These are phyloP conservation scores for Galerucella nymphaeae DNA, from an alignment of 2,888 invertebrate species.

Conservation along the genomic window DNA sequence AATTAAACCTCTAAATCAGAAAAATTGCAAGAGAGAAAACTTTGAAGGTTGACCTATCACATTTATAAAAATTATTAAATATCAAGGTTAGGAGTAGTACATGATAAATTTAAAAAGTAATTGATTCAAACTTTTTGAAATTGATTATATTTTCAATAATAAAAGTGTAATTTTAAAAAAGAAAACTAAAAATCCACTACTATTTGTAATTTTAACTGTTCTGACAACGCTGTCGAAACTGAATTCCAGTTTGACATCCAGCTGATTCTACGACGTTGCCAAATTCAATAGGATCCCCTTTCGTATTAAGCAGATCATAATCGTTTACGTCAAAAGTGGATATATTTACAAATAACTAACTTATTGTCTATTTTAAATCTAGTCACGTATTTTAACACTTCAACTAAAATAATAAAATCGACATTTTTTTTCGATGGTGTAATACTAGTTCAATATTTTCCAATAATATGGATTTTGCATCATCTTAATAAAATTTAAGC, in stretches of 20 bases:
- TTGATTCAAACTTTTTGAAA: too few relatives aligned
- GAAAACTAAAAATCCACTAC: neutral
- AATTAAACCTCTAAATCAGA: too few relatives aligned
- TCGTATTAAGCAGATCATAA: slow-evolving; percentile 18
- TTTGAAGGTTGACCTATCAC: too few relatives aligned
- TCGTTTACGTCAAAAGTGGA: slow-evolving; percentile 19
- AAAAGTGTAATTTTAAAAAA: too few relatives aligned
- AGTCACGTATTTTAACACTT: slow-evolving; percentile 17
- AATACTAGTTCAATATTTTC: slow-evolving; percentile 3
- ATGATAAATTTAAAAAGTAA: too few relatives aligned
- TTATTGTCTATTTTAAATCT: slow-evolving; percentile 27
- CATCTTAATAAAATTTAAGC: slow-evolving; percentile 10
- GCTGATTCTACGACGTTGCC: slow-evolving; percentile 36
- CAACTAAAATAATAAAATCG: neutral
- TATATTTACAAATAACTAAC: slow-evolving; percentile 27
- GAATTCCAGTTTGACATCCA: slow-evolving; percentile 29
- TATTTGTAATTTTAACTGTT: neutral
- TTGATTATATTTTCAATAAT: too few relatives aligned
- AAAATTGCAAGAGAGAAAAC: too few relatives aligned
- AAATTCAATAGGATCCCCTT: slow-evolving; percentile 17
- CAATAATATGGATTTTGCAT: slow-evolving; percentile 22
- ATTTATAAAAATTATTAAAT: too few relatives aligned
- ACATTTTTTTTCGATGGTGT: slow-evolving; percentile 1
- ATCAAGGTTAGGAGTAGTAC: too few relatives aligned
- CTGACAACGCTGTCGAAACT: slow-evolving; percentile 13